phyloP scores from a whole-genome alignment of 2,888 invertebrate species.

The Vanessa cardui region DNA sequence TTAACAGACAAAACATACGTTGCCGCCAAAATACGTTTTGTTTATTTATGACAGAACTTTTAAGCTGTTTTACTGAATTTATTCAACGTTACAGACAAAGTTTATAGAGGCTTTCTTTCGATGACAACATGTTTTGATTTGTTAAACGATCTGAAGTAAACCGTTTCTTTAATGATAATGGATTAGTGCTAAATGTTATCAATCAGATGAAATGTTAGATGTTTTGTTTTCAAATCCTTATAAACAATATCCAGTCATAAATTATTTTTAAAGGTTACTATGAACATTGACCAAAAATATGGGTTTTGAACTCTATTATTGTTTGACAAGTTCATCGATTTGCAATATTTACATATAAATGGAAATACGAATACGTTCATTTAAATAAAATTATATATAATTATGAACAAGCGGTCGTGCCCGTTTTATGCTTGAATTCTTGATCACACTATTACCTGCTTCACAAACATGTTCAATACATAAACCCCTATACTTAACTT shows the following conservation, averaged over 20 bases:
- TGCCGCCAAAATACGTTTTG: constrained; percentile 34
- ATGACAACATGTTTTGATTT: constrained; percentile 13
- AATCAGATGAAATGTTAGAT: constrained; percentile 9
- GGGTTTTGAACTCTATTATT: too few relatives aligned
- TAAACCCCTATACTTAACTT: too few relatives aligned
- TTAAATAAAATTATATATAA: too few relatives aligned
- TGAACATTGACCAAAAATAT: too few relatives aligned
- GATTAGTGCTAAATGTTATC: background rate
- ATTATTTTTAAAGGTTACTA: background rate
- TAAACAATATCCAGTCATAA: background rate
- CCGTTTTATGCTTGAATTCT: too few relatives aligned
- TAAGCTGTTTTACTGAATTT: constrained; percentile 12
- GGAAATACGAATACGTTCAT: too few relatives aligned
- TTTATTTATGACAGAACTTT: constrained; percentile 31
- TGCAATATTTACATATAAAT: too few relatives aligned
- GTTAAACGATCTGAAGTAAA: constrained; percentile 9
- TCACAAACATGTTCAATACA: too few relatives aligned
- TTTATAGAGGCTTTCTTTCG: constrained; percentile 6
- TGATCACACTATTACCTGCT: too few relatives aligned
- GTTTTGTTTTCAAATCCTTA: constrained; percentile 10
- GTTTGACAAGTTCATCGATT: too few relatives aligned
- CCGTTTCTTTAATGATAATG: constrained; percentile 11
- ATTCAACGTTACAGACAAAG: background rate
- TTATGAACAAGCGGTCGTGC: too few relatives aligned
- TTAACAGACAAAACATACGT: constrained; percentile 62